phyloP scores from a whole-genome alignment of 1,140 invertebrate species.

The Aplysia californica region DNA sequence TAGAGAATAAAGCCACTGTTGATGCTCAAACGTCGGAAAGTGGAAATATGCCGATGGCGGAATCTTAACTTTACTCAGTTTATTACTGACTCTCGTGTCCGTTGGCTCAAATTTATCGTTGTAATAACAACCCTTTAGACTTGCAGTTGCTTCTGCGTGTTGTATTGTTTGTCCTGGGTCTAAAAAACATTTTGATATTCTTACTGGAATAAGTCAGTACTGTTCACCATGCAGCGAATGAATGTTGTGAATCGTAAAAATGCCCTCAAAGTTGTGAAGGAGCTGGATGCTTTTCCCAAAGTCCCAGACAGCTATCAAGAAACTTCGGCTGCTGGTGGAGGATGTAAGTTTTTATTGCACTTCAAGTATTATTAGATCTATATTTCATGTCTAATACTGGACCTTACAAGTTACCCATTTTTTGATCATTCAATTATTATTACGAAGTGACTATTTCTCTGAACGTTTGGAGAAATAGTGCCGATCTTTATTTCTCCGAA shows the following conservation, averaged over 20 bases:
- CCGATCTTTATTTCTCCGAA: too few relatives aligned
- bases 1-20: neutral
- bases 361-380: too few relatives aligned
- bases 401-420: too few relatives aligned
- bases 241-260: constrained; percentile 51
- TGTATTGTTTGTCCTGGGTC: neutral
- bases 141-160: neutral
- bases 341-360: constrained; percentile 74
- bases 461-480: too few relatives aligned
- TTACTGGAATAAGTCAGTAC: neutral
- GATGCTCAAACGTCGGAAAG: neutral
- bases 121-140: neutral
- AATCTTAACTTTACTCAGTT: neutral
- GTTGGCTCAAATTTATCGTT: neutral
- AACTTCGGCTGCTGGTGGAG: constrained; percentile 84
- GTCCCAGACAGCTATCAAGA: constrained; percentile 86
- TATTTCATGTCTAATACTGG: too few relatives aligned
- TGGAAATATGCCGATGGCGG: neutral
- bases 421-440: too few relatives aligned
- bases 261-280: constrained; percentile 79
- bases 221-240: constrained; percentile 42
- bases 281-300: constrained; percentile 92
- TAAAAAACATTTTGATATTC: neutral
- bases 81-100: neutral
- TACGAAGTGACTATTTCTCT: too few relatives aligned